A percentile compares a stretch with the other conserved stretches of the same genome.
phyloP scores from a whole-genome alignment of 2,113 vertebrate genomes.

The Tretioscincus oriximinensis region DNA sequence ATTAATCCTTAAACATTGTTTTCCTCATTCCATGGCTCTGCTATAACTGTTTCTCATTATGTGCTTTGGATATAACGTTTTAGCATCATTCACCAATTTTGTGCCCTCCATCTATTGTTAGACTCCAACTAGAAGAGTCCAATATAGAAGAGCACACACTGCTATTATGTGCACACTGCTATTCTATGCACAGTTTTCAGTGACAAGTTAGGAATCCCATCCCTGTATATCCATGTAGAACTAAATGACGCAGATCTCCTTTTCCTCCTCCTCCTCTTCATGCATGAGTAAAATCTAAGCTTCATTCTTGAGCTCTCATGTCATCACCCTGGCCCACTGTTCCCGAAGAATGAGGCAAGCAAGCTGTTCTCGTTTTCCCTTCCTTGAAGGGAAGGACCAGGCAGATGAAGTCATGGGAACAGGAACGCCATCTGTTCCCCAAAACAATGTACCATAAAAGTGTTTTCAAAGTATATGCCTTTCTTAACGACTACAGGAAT shows the following conservation, averaged over 20 bases:
- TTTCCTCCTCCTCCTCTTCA: background rate
- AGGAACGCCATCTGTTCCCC: background rate
- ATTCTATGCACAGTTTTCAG: too few relatives aligned
- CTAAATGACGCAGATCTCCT: background rate
- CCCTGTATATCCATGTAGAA: background rate
- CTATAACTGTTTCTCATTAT: too few relatives aligned
- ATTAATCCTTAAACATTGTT: background rate
- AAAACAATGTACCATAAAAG: slow-evolving; percentile 5
- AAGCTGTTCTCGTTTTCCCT: slow-evolving; percentile 17
- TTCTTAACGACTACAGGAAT: background rate
- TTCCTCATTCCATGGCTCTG: background rate
- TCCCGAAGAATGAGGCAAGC: background rate
- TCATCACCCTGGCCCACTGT: slow-evolving; percentile 25
- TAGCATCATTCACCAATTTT: too few relatives aligned
- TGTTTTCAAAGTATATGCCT: slow-evolving; percentile 1
- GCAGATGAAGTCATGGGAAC: slow-evolving; percentile 60
- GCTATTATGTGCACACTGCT: too few relatives aligned
- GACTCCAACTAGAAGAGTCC: too few relatives aligned
- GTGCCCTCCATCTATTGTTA: too few relatives aligned
- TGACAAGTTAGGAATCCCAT: fast-evolving
- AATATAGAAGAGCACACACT: too few relatives aligned
- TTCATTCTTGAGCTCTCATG: slow-evolving; percentile 43
- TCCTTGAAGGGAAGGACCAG: slow-evolving; percentile 13
- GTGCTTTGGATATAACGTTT: too few relatives aligned
- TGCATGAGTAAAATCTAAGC: slow-evolving; percentile 16